These are phyloP conservation scores for Threskiornis aethiopicus DNA, from an alignment of 2,797 vertebrate species.

Conservation along the genomic window DNA sequence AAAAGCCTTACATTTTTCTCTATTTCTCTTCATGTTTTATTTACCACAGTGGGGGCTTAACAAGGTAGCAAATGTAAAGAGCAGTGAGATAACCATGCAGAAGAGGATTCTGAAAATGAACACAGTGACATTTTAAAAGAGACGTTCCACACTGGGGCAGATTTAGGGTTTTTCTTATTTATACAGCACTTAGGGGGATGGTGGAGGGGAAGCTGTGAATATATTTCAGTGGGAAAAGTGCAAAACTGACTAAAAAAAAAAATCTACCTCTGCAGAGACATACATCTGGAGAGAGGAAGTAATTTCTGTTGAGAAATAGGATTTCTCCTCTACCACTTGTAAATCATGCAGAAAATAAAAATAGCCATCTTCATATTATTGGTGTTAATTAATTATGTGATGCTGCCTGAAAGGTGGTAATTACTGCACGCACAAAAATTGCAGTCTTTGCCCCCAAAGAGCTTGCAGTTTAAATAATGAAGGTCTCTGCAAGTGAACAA, in stretches of 20 bases:
- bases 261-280: neutral
- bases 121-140: conserved; percentile 40
- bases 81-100: conserved; percentile 50
- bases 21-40: conserved; percentile 76
- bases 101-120: conserved; percentile 42
- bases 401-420: neutral
- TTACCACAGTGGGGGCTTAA: conserved; percentile 72
- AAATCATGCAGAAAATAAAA: neutral
- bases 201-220: neutral
- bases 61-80: conserved; percentile 72
- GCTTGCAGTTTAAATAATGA: neutral
- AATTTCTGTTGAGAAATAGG: neutral
- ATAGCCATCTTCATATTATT: neutral
- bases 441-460: neutral
- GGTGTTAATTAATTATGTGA: neutral
- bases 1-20: conserved; percentile 72
- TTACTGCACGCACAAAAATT: neutral
- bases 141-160: conserved; percentile 3
- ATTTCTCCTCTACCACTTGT: neutral
- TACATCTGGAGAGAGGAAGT: neutral
- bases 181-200: neutral
- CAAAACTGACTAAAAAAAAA: neutral
- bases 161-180: conserved; percentile 18
- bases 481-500: neutral
- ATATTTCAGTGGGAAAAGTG: neutral